Base-by-base conservation (phyloP, 2,888 invertebrate species). In the Alentia gelatinosa region DNA sequence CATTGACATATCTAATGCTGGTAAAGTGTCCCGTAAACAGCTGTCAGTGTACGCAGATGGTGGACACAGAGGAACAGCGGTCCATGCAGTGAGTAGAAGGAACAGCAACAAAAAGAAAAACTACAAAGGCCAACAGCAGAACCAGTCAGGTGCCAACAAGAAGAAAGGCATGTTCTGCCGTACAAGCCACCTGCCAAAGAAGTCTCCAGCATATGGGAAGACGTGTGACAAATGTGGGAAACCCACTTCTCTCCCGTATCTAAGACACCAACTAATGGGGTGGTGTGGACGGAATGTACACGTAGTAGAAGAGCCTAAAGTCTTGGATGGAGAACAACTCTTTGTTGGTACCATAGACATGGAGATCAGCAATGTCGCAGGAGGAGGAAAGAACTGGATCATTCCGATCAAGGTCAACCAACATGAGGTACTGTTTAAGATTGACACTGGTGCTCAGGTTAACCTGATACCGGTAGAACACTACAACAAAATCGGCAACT, bases 121-220 rank as follows among this genome's bases (percentile, higher is more conserved):
- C 47, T 12, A 47, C 47, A 47, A 47, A 47, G 47, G 47, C 47
- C 47, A 47, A 47, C 47, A 47, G 47, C 47, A 47, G 47, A 47
- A 47, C 19, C 47, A 47, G 19, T 12, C 47, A 47, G 47, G 47
- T 47, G 47, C 47, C 47, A 47, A 47, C 47, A 47, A 47, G 9
- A 84, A n/a, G 39, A 26, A 30, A 9, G 12, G 84, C 33, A 37
- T 26, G n/a, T 33, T 33, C n/a, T 35, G 39, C n/a, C 9, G 39
- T n/a, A 35, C n/a, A 35, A n/a, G n/a, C n/a, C 84, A 30, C 39
- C 35, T 15, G 26, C 35, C 33, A 7, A 37, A 35, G 15, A 30
- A 84, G 15, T 84, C 15, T 37, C 84, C 84, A 12, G 84, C 84
- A 84, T 84, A 33, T 37, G 19, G 84, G n/a, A 84, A 84, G 39